Conservation (phyloP, 2,888 invertebrate species). For the Oeneis ivallda region DNA sequence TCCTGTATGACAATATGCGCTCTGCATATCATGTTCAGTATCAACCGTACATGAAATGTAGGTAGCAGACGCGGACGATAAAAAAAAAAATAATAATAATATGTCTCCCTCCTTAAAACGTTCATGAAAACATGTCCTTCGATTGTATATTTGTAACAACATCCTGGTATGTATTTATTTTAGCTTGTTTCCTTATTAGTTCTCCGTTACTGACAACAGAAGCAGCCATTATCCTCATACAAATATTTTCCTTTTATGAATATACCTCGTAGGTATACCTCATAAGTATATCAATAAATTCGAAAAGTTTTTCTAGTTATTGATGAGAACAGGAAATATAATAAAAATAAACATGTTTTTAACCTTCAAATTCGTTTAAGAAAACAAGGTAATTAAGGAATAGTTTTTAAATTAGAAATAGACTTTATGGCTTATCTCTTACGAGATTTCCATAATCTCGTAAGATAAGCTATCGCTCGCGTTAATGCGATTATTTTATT, state of each 20-base stretch:
- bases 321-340: neutral
- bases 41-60: neutral
- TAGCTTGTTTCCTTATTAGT: slow-evolving; percentile 23
- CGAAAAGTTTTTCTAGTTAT: neutral
- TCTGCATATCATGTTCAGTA: neutral
- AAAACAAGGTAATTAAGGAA: too few species aligned
- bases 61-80: too few species aligned
- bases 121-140: neutral
- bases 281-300: too few species aligned
- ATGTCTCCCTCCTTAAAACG: neutral
- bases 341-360: neutral
- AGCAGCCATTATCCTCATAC: slow-evolving; percentile 13
- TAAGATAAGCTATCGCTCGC: neutral
- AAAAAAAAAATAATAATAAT: neutral
- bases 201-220: slow-evolving; percentile 14
- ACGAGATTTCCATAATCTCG: neutral
- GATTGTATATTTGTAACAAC: slow-evolving; percentile 11
- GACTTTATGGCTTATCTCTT: too few species aligned
- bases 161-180: slow-evolving; percentile 21
- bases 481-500: neutral
- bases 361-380: neutral
- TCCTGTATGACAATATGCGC: neutral
- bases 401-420: too few species aligned
- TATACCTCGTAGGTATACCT: neutral
- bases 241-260: slow-evolving; percentile 21